phyloP scores from a whole-genome alignment of 2,113 vertebrate genomes.

The Leptosomus discolor region DNA sequence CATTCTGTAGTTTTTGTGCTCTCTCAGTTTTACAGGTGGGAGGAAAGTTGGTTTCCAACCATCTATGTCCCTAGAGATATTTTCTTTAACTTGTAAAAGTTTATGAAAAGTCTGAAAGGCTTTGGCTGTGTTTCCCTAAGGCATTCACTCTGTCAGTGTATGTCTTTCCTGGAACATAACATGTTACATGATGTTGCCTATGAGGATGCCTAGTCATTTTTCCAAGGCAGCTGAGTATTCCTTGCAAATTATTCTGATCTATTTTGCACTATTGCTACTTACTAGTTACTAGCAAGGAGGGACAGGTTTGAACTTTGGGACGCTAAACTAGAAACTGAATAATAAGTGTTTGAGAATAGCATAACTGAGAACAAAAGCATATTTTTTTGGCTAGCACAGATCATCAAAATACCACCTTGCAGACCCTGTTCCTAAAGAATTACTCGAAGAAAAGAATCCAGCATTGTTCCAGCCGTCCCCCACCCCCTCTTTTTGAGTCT shows the following conservation, averaged over 20 bases:
- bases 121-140: background rate
- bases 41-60: background rate
- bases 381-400: background rate
- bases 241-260: background rate
- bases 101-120: background rate
- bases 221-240: background rate
- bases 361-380: background rate
- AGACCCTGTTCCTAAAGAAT: background rate
- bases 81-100: background rate
- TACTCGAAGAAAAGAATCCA: background rate
- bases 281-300: background rate
- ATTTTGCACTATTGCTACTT: background rate
- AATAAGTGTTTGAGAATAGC: background rate
- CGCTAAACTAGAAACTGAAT: background rate
- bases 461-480: background rate
- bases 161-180: background rate
- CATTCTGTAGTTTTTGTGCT: background rate
- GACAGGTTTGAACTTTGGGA: background rate
- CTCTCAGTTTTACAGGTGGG: background rate
- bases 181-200: background rate
- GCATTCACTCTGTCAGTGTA: background rate
- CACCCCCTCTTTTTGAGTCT: background rate
- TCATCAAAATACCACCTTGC: background rate
- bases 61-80: background rate
- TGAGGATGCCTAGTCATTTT: background rate